Evolutionary conservation across 1,140 invertebrate genomes (phyloP).

Genomic region (Drosophila tropicalis): DNA sequence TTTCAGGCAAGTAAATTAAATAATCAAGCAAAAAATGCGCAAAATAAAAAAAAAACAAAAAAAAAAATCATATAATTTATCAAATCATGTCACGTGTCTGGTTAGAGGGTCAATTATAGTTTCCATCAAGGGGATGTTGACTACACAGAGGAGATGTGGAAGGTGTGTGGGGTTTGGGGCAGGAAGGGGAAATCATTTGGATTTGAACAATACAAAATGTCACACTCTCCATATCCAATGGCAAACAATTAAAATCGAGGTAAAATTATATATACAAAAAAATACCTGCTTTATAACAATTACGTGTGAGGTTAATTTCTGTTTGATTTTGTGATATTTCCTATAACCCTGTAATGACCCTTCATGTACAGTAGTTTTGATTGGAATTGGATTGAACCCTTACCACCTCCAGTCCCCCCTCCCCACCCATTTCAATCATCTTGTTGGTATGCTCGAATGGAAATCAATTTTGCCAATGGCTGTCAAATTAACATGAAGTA

Average conservation of each 20-base stretch:
- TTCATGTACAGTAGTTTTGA: constrained; percentile 33
- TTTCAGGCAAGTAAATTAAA: constrained; percentile 9
- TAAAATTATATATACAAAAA: constrained; percentile 19
- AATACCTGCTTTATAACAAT: constrained; percentile 29
- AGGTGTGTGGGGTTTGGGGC: not conserved
- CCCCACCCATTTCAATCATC: too few species aligned
- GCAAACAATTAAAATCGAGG: constrained; percentile 37
- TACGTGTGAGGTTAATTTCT: constrained; percentile 45
- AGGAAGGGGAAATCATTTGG: not conserved
- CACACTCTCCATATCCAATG: constrained; percentile 11
- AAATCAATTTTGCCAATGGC: constrained; percentile 46
- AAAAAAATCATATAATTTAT: constrained; percentile 8
- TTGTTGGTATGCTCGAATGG: constrained; percentile 34
- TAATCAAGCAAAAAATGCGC: not conserved
- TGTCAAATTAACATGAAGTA: constrained; percentile 49
- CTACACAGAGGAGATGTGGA: not conserved
- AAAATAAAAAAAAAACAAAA: constrained; percentile 7
- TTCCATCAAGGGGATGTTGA: constrained; percentile 14
- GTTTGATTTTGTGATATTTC: constrained; percentile 29
- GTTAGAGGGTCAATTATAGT: constrained; percentile 15
- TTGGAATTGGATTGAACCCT: not conserved
- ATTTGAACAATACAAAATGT: constrained; percentile 19
- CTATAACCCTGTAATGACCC: constrained; percentile 53
- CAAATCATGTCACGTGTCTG: constrained; percentile 14
- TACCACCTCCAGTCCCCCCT: not conserved